Percentiles rank a stretch among this genome's conserved stretches.
Conservation (phyloP, 2,888 invertebrate genomes). For the Apamea epomidion region DNA sequence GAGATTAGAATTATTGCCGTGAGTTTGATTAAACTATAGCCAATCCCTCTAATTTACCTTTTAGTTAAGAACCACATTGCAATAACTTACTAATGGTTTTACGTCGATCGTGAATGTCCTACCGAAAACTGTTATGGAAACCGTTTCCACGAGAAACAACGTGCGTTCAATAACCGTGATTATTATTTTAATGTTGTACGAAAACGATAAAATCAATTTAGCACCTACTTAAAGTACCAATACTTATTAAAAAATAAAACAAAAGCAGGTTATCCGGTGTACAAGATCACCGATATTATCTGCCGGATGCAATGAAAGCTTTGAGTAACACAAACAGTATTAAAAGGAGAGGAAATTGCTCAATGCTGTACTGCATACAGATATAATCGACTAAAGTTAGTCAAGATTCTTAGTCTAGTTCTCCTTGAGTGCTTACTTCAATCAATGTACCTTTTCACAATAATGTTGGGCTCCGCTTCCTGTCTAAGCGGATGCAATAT, state of each 20-base stretch:
- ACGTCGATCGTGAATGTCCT: background rate
- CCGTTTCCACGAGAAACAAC: background rate
- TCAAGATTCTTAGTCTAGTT: slow-evolving; percentile 11
- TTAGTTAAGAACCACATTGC: background rate
- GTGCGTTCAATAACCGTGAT: background rate
- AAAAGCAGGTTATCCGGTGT: slow-evolving; percentile 21
- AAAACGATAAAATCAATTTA: slow-evolving; percentile 32
- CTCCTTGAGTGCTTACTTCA: slow-evolving; percentile 15
- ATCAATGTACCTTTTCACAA: background rate
- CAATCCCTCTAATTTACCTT: background rate
- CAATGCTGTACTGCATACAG: slow-evolving; percentile 24
- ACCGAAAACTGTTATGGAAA: background rate
- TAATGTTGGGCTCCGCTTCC: background rate
- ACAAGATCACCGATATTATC: slow-evolving; percentile 39
- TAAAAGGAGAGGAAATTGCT: slow-evolving; percentile 51
- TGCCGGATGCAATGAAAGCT: slow-evolving; percentile 51
- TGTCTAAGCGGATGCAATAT: background rate
- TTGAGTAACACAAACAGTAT: slow-evolving; percentile 36
- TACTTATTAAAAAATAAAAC: slow-evolving; percentile 10
- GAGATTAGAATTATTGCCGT: background rate
- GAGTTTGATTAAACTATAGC: background rate
- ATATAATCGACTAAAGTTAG: slow-evolving; percentile 15
- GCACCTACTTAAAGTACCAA: slow-evolving; percentile 9
- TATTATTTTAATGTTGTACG: slow-evolving; percentile 20
- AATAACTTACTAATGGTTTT: background rate